phyloP scores from a whole-genome alignment of 2,888 invertebrate species.

The Melipona bicolor region DNA sequence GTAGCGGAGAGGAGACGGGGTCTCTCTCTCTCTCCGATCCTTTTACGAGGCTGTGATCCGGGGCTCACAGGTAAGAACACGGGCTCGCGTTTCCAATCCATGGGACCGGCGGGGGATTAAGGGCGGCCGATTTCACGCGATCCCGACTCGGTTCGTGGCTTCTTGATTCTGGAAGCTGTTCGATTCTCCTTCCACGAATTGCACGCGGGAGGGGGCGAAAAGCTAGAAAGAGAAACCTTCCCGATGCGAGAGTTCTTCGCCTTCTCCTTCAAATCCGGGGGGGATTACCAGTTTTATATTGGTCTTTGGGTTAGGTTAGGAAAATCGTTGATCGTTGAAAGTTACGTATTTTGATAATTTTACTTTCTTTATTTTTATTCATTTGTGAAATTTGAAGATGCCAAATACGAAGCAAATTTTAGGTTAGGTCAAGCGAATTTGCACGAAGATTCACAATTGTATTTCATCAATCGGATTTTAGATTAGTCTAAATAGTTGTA shows the following conservation, averaged over 20 bases:
- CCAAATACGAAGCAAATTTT: no score
- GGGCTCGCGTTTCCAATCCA: constrained; percentile 53
- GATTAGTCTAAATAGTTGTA: no score
- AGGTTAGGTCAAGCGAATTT: no score
- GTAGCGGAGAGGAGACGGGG: constrained; percentile 32
- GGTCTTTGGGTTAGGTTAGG: no score
- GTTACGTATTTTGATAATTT: no score
- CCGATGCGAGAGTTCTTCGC: background rate
- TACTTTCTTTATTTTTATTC: no score
- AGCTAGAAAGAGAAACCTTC: background rate
- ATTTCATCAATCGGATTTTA: no score
- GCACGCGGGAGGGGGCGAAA: background rate
- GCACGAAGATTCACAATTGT: no score
- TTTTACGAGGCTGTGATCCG: constrained; percentile 24
- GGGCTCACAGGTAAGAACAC: constrained; percentile 35
- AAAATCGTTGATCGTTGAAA: no score
- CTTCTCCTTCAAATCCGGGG: no score
- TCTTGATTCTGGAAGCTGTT: constrained; percentile 63
- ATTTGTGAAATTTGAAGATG: no score
- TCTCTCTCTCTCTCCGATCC: constrained; percentile 27
- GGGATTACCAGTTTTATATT: background rate
- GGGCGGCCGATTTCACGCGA: constrained; percentile 70
- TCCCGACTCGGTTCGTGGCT: constrained; percentile 65
- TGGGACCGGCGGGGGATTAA: constrained; percentile 66
- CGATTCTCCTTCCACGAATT: constrained; percentile 15